phyloP scores from a whole-genome alignment of 2,888 invertebrate species.

The Notodonta dromedarius region DNA sequence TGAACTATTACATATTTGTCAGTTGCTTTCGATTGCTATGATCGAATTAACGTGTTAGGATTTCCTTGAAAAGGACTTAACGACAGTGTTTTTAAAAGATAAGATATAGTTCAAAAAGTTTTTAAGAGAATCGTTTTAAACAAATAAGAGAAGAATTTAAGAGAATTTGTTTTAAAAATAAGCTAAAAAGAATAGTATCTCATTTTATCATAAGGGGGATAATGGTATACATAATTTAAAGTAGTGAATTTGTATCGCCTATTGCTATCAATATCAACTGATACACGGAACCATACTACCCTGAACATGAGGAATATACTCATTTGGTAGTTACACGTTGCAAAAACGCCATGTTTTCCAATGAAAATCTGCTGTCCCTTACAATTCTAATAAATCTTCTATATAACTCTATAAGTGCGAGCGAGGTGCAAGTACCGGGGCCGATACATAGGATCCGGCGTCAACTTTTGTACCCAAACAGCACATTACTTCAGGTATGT shows the following conservation, averaged over 20 bases:
- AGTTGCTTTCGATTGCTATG: slow-evolving; percentile 17
- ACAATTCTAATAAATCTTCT: slow-evolving; percentile 14
- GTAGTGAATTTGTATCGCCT: background rate
- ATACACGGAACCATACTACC: background rate
- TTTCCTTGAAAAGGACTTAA: background rate
- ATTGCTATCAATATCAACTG: background rate
- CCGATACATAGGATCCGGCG: slow-evolving; percentile 52
- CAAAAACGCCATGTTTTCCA: slow-evolving; percentile 25
- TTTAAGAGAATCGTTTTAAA: too few relatives aligned
- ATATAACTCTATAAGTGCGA: slow-evolving; percentile 25
- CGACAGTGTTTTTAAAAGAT: background rate
- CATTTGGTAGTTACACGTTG: slow-evolving; percentile 18
- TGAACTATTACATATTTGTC: slow-evolving; percentile 28
- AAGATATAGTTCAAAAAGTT: too few relatives aligned
- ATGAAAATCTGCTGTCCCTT: slow-evolving; percentile 19
- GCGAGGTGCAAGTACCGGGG: slow-evolving; percentile 38
- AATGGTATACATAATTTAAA: background rate
- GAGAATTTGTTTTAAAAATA: too few relatives aligned
- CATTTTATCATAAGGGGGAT: too few relatives aligned
- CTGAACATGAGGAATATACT: slow-evolving; percentile 13
- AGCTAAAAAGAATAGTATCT: too few relatives aligned
- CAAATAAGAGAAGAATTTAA: too few relatives aligned
- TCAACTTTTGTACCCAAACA: slow-evolving; percentile 67
- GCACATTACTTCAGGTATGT: slow-evolving; percentile 64
- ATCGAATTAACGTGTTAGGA: background rate